phyloP scores from a whole-genome alignment of 1,140 invertebrate species.

The Ooceraea biroi region DNA sequence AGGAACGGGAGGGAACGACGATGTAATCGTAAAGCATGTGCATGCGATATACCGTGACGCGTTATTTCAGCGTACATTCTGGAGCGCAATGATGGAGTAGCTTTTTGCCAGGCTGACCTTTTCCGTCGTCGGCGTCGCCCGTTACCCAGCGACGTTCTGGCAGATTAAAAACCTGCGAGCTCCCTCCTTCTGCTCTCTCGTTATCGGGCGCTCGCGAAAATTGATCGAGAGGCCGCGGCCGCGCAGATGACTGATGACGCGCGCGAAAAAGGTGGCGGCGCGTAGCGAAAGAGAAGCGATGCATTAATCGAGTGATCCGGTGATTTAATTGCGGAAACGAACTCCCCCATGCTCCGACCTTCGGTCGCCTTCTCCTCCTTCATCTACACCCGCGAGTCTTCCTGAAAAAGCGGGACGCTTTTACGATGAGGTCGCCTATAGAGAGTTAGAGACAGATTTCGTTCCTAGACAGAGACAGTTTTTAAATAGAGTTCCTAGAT shows the following conservation, averaged over 20 bases:
- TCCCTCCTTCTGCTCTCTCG: slow-evolving; percentile 20
- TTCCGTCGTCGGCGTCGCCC: slow-evolving; percentile 19
- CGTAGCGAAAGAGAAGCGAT: slow-evolving; percentile 43
- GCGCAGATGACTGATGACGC: slow-evolving; percentile 42
- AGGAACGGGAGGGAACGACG: slow-evolving; percentile 11
- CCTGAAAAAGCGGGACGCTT: slow-evolving; percentile 24
- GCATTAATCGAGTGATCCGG: slow-evolving; percentile 54
- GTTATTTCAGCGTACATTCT: slow-evolving; percentile 56
- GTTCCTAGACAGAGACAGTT: no score
- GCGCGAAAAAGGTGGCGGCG: slow-evolving; percentile 28
- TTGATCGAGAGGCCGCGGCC: slow-evolving; percentile 43
- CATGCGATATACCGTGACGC: slow-evolving; percentile 59
- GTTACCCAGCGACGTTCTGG: slow-evolving; percentile 19
- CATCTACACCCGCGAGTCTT: slow-evolving; percentile 7
- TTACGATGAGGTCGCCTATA: not conserved
- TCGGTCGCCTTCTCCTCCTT: not conserved
- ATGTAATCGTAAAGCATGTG: slow-evolving; percentile 47
- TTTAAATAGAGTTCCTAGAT: no score
- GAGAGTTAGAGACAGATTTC: no score
- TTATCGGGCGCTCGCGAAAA: slow-evolving; percentile 53
- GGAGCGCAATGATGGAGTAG: slow-evolving; percentile 40
- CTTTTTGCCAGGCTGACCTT: slow-evolving; percentile 47
- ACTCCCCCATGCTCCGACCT: not conserved
- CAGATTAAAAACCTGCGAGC: slow-evolving; percentile 42
- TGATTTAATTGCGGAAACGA: slow-evolving; percentile 60